Evolutionary conservation across 2,113 vertebrate species (phyloP), one percentile per base, ranked within the genome.

Genomic region (Tricholaema leucomelas): DNA sequence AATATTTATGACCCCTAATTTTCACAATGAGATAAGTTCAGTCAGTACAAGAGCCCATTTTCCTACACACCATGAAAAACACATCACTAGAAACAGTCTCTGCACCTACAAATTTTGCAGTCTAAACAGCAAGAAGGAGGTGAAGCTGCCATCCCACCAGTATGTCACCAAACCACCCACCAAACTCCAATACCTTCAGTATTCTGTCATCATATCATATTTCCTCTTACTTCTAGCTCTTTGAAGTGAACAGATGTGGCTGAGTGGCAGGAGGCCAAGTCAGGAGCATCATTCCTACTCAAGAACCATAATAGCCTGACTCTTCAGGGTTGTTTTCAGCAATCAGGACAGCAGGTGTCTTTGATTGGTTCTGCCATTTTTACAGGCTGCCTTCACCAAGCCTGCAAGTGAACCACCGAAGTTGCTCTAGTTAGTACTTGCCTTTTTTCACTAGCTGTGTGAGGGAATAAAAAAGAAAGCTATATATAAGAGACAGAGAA

Each of bases 321-420:
- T 94, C 48, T 87, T 67, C 61, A 60, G 72, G n/a, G 46, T 76
- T 93, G 64, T 80, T 94, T 89, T 92, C 85, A 93, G 93, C 79
- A 87, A 64, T 55, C 31, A 74, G 85, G 76, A 91, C 87, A 95
- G 90, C 87, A 92, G 95, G 94, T 93, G 90, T 82, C 66, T 93
- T 75, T 91, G 87, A 85, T 91, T 80, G 85, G 82, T 42, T 93
- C 85, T 96, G 93, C 87, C 82, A 77, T 78, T 83, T 87, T 73
- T 27, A 48, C 58, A 77, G 76, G 17, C 65, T 77, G 46, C 67
- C 60, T 66, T 89, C 93, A 0, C 56, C 19, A n/a, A 90, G 30
- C 11, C 46, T 88, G 69, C 12, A 83, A 83, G 66, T 35, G 40
- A 82, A 30, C 33, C 70, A 33, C 71, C 77, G 60, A 52, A 81